phyloP scores from a whole-genome alignment of 2,113 vertebrate species.

The Oxyruncus cristatus region DNA sequence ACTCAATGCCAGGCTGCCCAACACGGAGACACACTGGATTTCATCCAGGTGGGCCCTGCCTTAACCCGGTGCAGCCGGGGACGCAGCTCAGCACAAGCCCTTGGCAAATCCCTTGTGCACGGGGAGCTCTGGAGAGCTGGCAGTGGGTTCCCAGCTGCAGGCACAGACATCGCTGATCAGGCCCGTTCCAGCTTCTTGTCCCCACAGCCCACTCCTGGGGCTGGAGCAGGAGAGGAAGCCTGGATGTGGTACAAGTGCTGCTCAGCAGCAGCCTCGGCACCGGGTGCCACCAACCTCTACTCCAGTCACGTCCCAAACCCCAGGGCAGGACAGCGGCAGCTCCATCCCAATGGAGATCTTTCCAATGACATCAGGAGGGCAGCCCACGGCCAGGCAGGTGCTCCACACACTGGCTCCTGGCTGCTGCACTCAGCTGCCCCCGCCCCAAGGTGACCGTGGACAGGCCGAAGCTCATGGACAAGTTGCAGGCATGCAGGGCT shows the following conservation, averaged over 20 bases:
- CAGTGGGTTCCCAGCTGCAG: accelerated
- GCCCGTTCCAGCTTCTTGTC: not conserved
- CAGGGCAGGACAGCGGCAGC: accelerated
- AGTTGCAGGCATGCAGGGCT: accelerated
- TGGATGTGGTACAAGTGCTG: accelerated
- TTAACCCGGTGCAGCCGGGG: accelerated
- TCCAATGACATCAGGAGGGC: accelerated
- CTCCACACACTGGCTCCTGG: accelerated
- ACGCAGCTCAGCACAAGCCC: not conserved
- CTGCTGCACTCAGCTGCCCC: not conserved
- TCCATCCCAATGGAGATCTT: not conserved
- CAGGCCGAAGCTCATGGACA: accelerated
- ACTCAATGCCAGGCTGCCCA: not conserved
- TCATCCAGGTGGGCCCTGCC: not conserved
- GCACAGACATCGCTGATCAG: not conserved
- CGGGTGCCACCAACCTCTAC: accelerated
- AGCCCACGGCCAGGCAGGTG: accelerated
- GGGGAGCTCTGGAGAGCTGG: accelerated
- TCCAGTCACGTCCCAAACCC: not conserved
- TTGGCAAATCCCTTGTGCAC: not conserved
- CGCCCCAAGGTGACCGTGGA: not conserved
- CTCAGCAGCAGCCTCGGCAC: not conserved
- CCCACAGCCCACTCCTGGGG: not conserved
- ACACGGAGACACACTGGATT: accelerated
- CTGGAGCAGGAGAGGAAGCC: not conserved